Base-by-base conservation (phyloP, 2,888 invertebrate species). In the Troides aeacus region DNA sequence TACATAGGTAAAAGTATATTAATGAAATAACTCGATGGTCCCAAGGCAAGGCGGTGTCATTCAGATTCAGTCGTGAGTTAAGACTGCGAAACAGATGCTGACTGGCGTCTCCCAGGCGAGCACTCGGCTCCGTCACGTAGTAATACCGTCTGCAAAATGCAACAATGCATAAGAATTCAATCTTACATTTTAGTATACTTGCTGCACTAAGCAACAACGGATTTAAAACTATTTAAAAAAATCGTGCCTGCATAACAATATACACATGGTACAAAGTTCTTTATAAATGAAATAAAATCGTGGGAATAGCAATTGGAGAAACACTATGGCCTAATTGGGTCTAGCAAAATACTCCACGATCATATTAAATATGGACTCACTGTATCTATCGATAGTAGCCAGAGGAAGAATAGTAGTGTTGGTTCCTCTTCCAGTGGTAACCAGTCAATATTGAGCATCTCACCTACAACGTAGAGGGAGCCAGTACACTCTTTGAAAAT, bases 91-190 rank as follows among this genome's bases (percentile, higher is more conserved):
- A 76, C 85, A 89, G 89, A 88, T 84, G 90, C 90, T 90, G 90
- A 89, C 90, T 90, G 88, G 89, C 89, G 80, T 86, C 80, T 85
- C 89, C 86, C 88, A 81, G 77, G 86, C 83, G 86, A 82, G 87
- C 84, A 84, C 85, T 87, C 82, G 79, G 81, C 80, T 82, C 81
- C 83, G 84, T 82, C 86, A 85, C 87, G 86, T 86, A 84, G 84
- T 83, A 84, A 84, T 85, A 82, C 84, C 84, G 84, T 90, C 87
- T 86, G 89, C 89, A 87, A 85, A 89, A 89, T 87, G 87, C 90
- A 90, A 86, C 89, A 89, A 87, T 86, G 90, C 90, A 91, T 90
- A 86, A 85, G 84, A 89, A 88, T 90, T 89, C 88, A 88, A 90
- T 89, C 86, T 87, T 81, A 86, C 84, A 82, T 87, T 85, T 84